Percentiles rank a stretch among this genome's conserved stretches.
Evolutionary conservation across 2,888 invertebrate genomes (phyloP).

Genomic region (Morpho achilles): DNA sequence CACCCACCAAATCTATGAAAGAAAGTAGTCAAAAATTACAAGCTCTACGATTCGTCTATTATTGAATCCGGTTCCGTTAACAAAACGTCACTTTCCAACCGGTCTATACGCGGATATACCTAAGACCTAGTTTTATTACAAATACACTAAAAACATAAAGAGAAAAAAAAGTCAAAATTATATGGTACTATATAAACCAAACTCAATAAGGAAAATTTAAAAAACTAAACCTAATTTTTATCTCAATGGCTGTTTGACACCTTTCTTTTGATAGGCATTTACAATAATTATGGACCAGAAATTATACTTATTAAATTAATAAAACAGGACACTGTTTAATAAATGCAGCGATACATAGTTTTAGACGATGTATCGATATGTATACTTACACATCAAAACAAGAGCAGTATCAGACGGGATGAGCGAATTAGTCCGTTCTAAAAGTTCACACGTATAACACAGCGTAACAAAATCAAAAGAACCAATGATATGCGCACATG

Average conservation of each 20-base stretch:
- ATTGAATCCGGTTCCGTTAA: slow-evolving; percentile 57
- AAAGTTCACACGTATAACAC: slow-evolving; percentile 18
- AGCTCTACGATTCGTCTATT: slow-evolving; percentile 13
- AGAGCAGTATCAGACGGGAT: slow-evolving; percentile 6
- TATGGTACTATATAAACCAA: too few relatives aligned
- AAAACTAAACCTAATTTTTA: too few relatives aligned
- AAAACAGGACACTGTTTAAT: background rate
- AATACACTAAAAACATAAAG: background rate
- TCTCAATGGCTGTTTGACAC: too few relatives aligned
- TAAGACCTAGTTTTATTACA: slow-evolving; percentile 20
- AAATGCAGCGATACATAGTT: background rate
- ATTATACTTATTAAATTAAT: background rate
- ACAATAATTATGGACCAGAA: too few relatives aligned
- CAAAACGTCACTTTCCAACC: slow-evolving; percentile 69
- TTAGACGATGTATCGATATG: background rate
- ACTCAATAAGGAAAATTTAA: too few relatives aligned
- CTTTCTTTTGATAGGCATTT: too few relatives aligned
- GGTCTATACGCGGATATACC: slow-evolving; percentile 43
- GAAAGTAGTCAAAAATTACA: slow-evolving; percentile 14
- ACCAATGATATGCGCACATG: slow-evolving; percentile 14
- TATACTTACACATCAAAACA: slow-evolving; percentile 10
- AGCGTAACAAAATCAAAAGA: slow-evolving; percentile 16
- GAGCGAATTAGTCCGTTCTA: slow-evolving; percentile 10
- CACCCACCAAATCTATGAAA: slow-evolving; percentile 5
- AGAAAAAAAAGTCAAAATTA: slow-evolving; percentile 1